These are phyloP conservation scores for Habroteleia sp. DNA, from an alignment of 2,888 invertebrate genomes.

Conservation along the genomic window DNA sequence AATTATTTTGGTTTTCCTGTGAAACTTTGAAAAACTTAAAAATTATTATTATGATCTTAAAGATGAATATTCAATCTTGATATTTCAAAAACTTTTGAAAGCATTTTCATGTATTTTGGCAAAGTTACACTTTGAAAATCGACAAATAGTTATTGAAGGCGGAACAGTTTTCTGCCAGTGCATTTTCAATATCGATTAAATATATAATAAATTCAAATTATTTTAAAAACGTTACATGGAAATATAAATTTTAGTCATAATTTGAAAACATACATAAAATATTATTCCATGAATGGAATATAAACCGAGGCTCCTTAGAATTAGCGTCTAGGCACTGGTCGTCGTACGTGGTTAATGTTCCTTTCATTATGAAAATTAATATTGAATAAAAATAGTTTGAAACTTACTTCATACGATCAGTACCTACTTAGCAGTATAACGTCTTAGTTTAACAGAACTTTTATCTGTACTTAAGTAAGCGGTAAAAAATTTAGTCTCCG, in stretches of 20 bases:
- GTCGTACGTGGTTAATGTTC: constrained; percentile 17
- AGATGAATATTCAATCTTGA: too few species aligned
- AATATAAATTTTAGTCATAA: constrained; percentile 19
- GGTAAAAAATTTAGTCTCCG: constrained; percentile 13
- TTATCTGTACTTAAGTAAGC: constrained; percentile 18
- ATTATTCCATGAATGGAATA: constrained; percentile 25
- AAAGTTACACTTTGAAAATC: too few species aligned
- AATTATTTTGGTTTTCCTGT: too few species aligned
- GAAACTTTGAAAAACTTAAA: too few species aligned
- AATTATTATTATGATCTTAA: too few species aligned
- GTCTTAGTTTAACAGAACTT: constrained; percentile 25
- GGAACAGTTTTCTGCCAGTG: too few species aligned
- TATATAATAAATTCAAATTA: constrained; percentile 11
- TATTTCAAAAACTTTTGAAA: too few species aligned
- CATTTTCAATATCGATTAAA: neutral
- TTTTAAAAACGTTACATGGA: too few species aligned
- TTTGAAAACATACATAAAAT: constrained; percentile 19
- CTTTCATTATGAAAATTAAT: constrained; percentile 36
- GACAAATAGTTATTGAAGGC: too few species aligned
- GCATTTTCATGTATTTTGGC: too few species aligned
- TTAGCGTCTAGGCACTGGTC: constrained; percentile 14
- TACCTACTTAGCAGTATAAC: constrained; percentile 16
- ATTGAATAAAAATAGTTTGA: constrained; percentile 32
- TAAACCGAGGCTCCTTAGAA: constrained; percentile 19
- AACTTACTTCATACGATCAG: constrained; percentile 26